Conservation (phyloP, 2,797 vertebrate species). For the Falco concolor region DNA sequence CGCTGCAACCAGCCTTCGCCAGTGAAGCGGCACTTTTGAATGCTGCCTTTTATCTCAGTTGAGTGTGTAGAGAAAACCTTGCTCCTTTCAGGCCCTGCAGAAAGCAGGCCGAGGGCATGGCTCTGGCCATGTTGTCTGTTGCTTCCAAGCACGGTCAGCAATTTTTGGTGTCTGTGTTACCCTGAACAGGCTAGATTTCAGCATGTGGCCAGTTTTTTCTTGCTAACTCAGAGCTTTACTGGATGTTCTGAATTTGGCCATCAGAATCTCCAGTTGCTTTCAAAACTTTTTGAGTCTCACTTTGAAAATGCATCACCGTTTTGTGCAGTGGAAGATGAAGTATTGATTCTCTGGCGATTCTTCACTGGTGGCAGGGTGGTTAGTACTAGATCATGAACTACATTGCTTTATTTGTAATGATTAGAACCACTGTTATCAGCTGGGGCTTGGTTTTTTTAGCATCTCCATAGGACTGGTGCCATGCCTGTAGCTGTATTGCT, state of each 20-base stretch:
- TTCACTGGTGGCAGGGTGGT: not conserved
- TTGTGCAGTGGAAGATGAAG: not conserved
- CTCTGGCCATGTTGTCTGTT: accelerated
- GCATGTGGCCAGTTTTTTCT: not conserved
- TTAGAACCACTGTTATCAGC: not conserved
- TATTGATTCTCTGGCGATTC: not conserved
- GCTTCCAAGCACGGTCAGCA: not conserved
- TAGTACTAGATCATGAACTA: not conserved
- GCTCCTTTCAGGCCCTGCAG: not conserved
- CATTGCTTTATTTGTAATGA: not conserved
- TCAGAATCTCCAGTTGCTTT: not conserved
- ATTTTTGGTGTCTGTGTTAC: not conserved
- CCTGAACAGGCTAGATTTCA: not conserved
- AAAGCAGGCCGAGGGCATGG: accelerated
- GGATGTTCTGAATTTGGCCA: not conserved
- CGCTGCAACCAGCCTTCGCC: not conserved
- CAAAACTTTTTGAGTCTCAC: not conserved
- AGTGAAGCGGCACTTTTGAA: not conserved
- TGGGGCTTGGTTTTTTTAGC: not conserved
- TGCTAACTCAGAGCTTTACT: not conserved
- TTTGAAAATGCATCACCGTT: not conserved
- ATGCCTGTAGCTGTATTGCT: not conserved
- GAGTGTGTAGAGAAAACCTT: not conserved
- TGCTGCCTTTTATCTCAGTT: not conserved
- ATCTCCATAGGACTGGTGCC: not conserved